Evolutionary conservation across 2,113 vertebrate species (phyloP), one percentile per base, ranked within the genome.

Genomic region (Pluvialis apricaria): DNA sequence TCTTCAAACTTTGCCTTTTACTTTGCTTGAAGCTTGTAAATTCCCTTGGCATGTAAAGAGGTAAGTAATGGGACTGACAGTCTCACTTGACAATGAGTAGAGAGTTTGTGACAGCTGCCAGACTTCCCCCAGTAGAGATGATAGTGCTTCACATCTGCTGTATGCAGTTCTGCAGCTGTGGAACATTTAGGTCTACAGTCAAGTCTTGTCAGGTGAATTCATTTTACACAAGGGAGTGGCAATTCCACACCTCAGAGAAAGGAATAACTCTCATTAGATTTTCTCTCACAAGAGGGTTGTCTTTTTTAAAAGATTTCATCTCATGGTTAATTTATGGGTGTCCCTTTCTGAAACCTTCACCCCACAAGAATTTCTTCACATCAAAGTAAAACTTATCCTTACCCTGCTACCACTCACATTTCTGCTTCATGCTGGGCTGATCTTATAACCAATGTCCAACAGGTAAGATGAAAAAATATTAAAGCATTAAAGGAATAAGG

Each of bases 71-170:
- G n/a, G n/a, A 60, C 24, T 83, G 64, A 84, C 44, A 71, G 26
- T 66, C 40, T 69, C 47, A 84, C 66, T 75, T 95, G 73, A 66
- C 57, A 92, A 44, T 57, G 52, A 89, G 10, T 22, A 60, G 45
- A 68, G 32, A 73, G 42, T 49, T 88, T 94, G 51, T 81, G 90
- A 70, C 90, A 96, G 76, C 57, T 92, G 85, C 90, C 91, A 94
- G 55, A 86, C 77, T 77, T 90, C 12, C 26, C 62, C 22, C 15
- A 64, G 38, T n/a, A 54, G 28, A 84, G 36, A 31, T 9, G 14
- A 31, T 42, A 69, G 19, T 49, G 29, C 51, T 87, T 80, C 34
- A 71, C 47, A 78, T 88, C 76, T 85, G 26, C 52, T 75, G 18
- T 36, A 61, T 1, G 5, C 16, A 34, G 28, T 61, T 93, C 32